Percentiles rank a stretch among this genome's conserved stretches.
Evolutionary conservation across 2,888 invertebrate species (phyloP).

Genomic region (Caenorhabditis angaria): DNA sequence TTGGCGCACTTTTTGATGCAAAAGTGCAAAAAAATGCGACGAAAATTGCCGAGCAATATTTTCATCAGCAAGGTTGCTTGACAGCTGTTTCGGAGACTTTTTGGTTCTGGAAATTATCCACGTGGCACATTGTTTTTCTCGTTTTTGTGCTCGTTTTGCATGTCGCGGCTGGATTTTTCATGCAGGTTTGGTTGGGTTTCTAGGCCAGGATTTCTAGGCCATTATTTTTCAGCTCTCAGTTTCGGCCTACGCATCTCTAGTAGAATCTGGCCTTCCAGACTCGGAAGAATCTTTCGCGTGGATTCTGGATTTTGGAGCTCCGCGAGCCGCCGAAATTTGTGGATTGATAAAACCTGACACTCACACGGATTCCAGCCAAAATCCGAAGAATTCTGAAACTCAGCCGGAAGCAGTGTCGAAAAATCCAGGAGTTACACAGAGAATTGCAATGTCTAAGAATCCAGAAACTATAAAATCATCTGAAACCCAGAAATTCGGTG

Average conservation of each 20-base stretch:
- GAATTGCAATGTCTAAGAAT: too few species aligned
- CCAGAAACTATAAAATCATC: too few species aligned
- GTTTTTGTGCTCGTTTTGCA: constrained; percentile 23
- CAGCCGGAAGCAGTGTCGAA: too few species aligned
- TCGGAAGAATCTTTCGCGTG: constrained; percentile 17
- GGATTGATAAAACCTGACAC: background rate
- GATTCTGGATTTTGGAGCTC: constrained; percentile 30
- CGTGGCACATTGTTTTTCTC: constrained; percentile 3
- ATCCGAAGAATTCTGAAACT: background rate
- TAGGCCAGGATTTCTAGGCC: too few species aligned
- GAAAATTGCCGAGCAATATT: constrained; percentile 19
- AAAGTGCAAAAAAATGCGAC: constrained; percentile 11
- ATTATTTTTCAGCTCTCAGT: background rate
- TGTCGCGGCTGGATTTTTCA: constrained; percentile 12
- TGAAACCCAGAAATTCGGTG: too few species aligned
- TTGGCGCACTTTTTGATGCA: constrained; percentile 6
- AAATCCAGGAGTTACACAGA: too few species aligned
- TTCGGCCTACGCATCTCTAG: constrained; percentile 5
- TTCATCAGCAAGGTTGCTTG: constrained; percentile 11
- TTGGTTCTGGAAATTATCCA: background rate
- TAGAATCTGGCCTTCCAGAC: constrained; percentile 14
- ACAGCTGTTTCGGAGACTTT: background rate
- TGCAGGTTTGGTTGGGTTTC: constrained; percentile 9
- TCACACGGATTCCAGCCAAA: background rate
- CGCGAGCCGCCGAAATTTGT: background rate